A percentile compares a stretch with the other conserved stretches of the same genome.
Evolutionary conservation across 2,888 invertebrate species (phyloP).

Genomic region (Lochmaea crataegi): DNA sequence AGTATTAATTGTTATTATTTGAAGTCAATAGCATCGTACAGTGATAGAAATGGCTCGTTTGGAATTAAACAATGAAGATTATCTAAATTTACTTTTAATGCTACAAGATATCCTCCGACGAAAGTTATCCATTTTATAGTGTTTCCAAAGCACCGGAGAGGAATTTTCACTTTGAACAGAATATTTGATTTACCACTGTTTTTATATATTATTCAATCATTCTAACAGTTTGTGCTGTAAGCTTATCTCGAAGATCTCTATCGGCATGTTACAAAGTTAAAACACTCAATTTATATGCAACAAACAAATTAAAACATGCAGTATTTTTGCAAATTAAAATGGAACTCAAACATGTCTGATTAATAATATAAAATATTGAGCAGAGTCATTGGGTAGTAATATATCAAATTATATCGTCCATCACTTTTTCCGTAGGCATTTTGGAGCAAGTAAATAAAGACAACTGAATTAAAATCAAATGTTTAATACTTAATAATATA

Average conservation of each 20-base stretch:
- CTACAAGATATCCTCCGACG: too few species aligned
- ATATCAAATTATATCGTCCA: conserved; percentile 29
- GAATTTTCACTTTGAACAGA: too few species aligned
- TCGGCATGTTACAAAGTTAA: neutral
- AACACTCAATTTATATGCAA: neutral
- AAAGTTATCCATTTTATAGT: too few species aligned
- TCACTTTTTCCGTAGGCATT: conserved; percentile 43
- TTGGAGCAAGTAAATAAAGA: conserved; percentile 45
- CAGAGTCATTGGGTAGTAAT: conserved; percentile 19
- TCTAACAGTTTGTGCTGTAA: neutral
- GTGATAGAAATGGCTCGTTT: too few species aligned
- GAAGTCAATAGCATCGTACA: too few species aligned
- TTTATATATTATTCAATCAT: neutral
- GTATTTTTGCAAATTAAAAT: conserved; percentile 2
- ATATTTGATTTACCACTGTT: neutral
- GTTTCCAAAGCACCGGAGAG: too few species aligned
- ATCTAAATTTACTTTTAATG: too few species aligned
- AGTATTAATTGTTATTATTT: too few species aligned
- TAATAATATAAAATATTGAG: conserved; percentile 19
- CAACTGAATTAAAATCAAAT: conserved; percentile 55
- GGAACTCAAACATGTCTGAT: conserved; percentile 18
- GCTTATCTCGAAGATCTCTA: neutral
- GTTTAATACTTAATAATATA: conserved; percentile 59
- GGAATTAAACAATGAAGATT: too few species aligned
- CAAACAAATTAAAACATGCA: neutral